Base-by-base conservation (phyloP, 2,888 invertebrate species). In the Torymus auratus region DNA sequence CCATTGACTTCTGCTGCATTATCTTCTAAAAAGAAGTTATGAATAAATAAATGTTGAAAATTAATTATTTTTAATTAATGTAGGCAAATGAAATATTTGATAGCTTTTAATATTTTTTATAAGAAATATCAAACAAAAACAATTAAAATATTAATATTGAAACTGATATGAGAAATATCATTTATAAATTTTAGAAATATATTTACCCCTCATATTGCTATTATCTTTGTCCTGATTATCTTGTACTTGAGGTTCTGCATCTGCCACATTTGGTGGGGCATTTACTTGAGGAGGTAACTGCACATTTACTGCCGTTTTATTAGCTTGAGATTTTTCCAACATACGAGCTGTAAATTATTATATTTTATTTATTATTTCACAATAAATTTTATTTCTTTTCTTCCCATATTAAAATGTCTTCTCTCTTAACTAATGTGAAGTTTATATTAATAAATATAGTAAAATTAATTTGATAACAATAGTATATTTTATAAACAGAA, bases 1-100 rank as follows among this genome's bases (percentile, higher is more conserved):
- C 41, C 41, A 14, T 76, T 52, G 17, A 79, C 82, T 77, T 82
- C 82, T 12, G 80, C 80, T 17, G 80, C 82, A 65, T 71, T 82
- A 41, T 82, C 77, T 23, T 78, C 78, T 74, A 28, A 60, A 60
- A 74, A 62, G 62, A 61, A 14, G 10, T 41, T 41, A 41, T 7
- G 5, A 41, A 41, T 41, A 41, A 41, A 41, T 41, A 41, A 41
- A 41, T 41, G 7, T 41, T 41, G 1, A 41, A 41, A 7, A 41
- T 41, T 5, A 41, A 41, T 41, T 41, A 41, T 41, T 41, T 41
- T 41, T 41, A 41, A 1, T 41, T 41, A 7, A 7, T 1, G 2
- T 41, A 41, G n/a, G n/a, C 7, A 41, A 41, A 41, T 41, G 0
- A 41, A 41, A 41, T 41, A 41, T 7, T 41, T 41, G 7, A 7